These are phyloP conservation scores for Campoplex capitator DNA, from an alignment of 2,888 invertebrate genomes.

Conservation along the genomic window DNA sequence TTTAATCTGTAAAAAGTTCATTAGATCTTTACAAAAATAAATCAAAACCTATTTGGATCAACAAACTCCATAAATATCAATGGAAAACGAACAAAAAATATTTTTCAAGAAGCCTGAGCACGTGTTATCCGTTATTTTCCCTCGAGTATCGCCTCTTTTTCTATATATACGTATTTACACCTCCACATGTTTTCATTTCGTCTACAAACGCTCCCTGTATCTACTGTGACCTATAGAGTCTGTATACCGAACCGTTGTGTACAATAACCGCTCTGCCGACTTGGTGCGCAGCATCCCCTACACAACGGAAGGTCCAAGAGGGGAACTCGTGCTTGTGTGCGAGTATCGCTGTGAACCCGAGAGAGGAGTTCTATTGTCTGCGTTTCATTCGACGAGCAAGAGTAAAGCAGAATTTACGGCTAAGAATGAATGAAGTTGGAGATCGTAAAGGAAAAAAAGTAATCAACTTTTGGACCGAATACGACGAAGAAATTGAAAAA, in stretches of 20 bases:
- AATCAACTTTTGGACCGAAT: background rate
- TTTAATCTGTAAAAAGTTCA: slow-evolving; percentile 17
- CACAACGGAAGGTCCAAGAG: background rate
- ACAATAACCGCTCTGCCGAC: slow-evolving; percentile 15
- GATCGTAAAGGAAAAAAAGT: background rate
- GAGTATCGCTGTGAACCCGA: background rate
- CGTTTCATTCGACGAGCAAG: slow-evolving; percentile 22
- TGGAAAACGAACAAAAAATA: background rate
- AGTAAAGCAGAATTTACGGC: slow-evolving; percentile 20
- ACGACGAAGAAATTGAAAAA: background rate
- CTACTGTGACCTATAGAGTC: slow-evolving; percentile 4
- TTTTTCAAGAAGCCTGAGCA: slow-evolving; percentile 4
- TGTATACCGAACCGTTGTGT: background rate
- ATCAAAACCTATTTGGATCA: background rate
- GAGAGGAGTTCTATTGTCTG: slow-evolving; percentile 20
- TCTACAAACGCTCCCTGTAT: background rate
- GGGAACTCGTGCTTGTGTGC: background rate
- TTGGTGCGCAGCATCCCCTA: slow-evolving; percentile 48
- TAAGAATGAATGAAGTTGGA: background rate
- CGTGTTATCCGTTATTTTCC: slow-evolving; percentile 12
- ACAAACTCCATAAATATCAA: no score
- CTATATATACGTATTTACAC: background rate
- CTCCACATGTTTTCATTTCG: background rate
- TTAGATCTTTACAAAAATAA: background rate
- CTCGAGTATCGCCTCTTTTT: background rate